Percentiles rank a stretch among this genome's conserved stretches.
Evolutionary conservation across 2,888 invertebrate species (phyloP).

Genomic region (Andrena camellia): DNA sequence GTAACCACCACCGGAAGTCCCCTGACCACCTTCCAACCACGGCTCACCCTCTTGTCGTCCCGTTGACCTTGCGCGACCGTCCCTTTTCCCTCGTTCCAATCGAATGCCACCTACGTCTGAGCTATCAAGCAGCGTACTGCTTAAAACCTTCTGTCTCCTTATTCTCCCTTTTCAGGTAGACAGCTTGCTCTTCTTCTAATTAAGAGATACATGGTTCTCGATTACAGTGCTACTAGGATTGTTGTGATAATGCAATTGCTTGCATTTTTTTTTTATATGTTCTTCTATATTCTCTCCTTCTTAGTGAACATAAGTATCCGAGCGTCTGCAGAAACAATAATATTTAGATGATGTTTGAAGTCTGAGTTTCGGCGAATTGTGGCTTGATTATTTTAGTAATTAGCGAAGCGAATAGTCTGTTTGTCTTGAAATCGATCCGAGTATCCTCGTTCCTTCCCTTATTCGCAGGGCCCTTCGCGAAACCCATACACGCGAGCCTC

Average conservation of each 20-base stretch:
- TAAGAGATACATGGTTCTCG: too few species aligned
- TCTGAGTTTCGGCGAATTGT: too few species aligned
- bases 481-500: not conserved
- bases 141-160: too few species aligned
- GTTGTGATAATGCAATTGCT: not conserved
- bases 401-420: too few species aligned
- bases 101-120: not conserved
- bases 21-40: not conserved
- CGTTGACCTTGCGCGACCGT: constrained; percentile 5
- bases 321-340: too few species aligned
- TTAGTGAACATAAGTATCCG: too few species aligned
- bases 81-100: not conserved
- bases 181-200: too few species aligned
- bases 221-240: not conserved
- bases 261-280: not conserved
- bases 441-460: not conserved
- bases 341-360: too few species aligned
- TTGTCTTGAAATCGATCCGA: too few species aligned
- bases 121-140: not conserved
- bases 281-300: too few species aligned
- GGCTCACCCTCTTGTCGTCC: not conserved
- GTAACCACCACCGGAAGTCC: constrained; percentile 2
- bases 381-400: too few species aligned
- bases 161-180: too few species aligned
- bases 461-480: not conserved